Percentiles rank a stretch among this genome's conserved stretches.
Evolutionary conservation across 2,797 vertebrate species (phyloP).

Genomic region (Ctenosaura bakeri): DNA sequence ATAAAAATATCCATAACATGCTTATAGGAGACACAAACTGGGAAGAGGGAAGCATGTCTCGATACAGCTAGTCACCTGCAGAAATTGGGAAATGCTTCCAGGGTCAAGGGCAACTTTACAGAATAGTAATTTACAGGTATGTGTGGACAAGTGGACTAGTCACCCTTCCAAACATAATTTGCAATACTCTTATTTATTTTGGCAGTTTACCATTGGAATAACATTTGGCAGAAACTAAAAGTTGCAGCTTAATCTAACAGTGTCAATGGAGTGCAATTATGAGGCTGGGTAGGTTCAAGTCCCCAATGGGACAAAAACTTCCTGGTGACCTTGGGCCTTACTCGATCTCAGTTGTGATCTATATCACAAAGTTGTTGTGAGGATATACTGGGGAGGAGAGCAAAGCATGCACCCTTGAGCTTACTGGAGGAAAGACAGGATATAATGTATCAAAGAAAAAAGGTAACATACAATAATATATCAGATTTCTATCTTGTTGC

Average conservation of each 20-base stretch:
- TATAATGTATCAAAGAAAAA: background rate
- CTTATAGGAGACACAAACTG: background rate
- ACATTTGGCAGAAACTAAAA: background rate
- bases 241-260: background rate
- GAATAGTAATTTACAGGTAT: background rate
- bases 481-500: background rate
- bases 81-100: background rate
- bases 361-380: background rate
- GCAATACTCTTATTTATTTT: background rate
- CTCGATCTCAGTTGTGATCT: background rate
- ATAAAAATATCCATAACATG: background rate
- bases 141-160: background rate
- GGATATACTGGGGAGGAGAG: too few relatives aligned
- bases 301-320: background rate
- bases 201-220: background rate
- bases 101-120: background rate
- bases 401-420: background rate
- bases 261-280: background rate
- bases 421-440: background rate
- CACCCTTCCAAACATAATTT: background rate
- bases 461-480: background rate
- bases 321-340: background rate
- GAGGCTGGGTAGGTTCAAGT: background rate
- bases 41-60: background rate
- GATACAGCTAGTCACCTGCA: background rate